Base-by-base conservation (phyloP, 2,888 invertebrate genomes). In the Xanthia togata region DNA sequence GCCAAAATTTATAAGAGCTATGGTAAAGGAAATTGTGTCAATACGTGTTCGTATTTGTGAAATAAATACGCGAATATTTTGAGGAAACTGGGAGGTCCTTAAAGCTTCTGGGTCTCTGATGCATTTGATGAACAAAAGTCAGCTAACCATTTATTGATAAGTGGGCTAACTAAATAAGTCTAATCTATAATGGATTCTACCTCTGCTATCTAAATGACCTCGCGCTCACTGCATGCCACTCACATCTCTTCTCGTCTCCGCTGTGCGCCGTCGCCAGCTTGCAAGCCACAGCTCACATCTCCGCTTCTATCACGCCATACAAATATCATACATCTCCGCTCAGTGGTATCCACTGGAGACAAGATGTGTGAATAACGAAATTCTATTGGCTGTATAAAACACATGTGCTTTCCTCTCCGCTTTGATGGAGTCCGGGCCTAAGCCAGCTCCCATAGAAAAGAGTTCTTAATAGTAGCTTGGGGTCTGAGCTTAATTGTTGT, bases 11-110 rank as follows among this genome's bases (percentile, higher is more conserved):
- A 47, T 53, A 72, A 65, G 73, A 86, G 67, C 68, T 73, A 87
- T 83, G 88, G 85, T 59, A n/a, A 76, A 82, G 65, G 70, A 78
- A 86, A 85, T 70, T 85, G 83, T 88, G 89, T 82, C 90, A 85
- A 74, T 84, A 85, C 80, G 83, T 87, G 84, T 83, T 31, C n/a
- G 68, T 73, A 83, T 87, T 88, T 79, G 79, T 62, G 55, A 67
- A 86, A 71, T 72, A 67, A 38, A 47, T 44, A 38, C 8, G 26
- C 0, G 6, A 60, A 60, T 11, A 11, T 12, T 60, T 75, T 44
- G 14, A 11, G 0, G 47, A 60, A 1, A 26, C 4, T 47, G 12
- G 17, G 23, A 4, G 31, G 31, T 20, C 1, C 14, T n/a, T 38
- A n/a, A 38, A n/a, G 17, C 31, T 23, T 26, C 6, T 9, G 17